Conservation (phyloP, 2,797 vertebrate genomes). For the Morus bassanus region DNA sequence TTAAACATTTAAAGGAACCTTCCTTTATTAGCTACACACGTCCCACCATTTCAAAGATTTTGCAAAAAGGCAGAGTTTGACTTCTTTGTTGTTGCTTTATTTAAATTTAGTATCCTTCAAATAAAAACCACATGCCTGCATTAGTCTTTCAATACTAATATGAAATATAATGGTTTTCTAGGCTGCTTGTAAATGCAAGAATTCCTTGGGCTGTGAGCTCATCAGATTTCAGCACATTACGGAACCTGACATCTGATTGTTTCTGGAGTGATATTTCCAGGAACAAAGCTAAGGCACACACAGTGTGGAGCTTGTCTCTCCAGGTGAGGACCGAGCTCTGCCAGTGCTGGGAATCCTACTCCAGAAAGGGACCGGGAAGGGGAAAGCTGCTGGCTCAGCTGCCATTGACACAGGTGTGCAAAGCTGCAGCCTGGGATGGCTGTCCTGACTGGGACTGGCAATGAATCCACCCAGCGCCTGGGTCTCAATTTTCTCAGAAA, state of each 20-base stretch:
- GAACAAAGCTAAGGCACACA: neutral
- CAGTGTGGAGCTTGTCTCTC: neutral
- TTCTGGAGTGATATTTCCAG: neutral
- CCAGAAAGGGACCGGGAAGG: neutral
- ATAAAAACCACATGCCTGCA: neutral
- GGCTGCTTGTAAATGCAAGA: neutral
- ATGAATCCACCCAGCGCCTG: neutral
- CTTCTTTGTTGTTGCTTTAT: neutral
- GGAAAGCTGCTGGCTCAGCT: neutral
- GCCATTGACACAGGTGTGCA: neutral
- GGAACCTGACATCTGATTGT: neutral
- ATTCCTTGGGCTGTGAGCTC: neutral
- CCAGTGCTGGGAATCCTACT: neutral
- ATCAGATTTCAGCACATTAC: neutral
- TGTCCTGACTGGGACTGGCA: neutral
- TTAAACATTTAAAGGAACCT: slow-evolving; percentile 34
- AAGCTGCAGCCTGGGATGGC: neutral
- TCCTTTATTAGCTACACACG: slow-evolving; percentile 31
- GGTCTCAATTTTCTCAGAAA: neutral
- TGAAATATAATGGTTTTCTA: neutral
- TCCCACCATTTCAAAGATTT: slow-evolving; percentile 1
- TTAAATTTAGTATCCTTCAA: neutral
- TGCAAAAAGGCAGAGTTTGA: neutral
- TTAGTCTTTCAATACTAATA: neutral
- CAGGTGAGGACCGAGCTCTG: neutral